These are phyloP conservation scores for Pomacea canaliculata DNA, from an alignment of 2,888 invertebrate genomes.

Conservation along the genomic window DNA sequence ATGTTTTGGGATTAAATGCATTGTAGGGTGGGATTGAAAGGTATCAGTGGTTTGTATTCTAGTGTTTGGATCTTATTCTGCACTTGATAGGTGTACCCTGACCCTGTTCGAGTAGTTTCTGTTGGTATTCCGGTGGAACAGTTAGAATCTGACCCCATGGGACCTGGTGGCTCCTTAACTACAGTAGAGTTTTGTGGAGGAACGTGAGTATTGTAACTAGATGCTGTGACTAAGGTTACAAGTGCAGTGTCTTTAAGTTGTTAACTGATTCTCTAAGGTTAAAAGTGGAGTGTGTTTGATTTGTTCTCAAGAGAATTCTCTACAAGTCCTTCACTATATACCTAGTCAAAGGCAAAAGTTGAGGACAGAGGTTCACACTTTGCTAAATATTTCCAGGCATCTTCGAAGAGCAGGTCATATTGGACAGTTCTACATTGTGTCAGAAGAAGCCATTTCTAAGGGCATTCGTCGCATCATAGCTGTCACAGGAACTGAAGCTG, in stretches of 20 bases:
- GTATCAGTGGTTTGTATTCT: too few relatives aligned
- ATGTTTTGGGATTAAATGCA: too few relatives aligned
- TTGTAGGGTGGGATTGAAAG: too few relatives aligned
- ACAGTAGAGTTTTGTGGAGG: conserved; percentile 99
- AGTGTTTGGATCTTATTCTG: too few relatives aligned
- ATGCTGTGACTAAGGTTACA: too few relatives aligned
- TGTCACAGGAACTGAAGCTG: conserved; percentile 93
- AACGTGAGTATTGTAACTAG: conserved; percentile 76
- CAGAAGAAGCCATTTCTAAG: conserved; percentile 99
- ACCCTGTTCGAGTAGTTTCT: conserved; percentile 86
- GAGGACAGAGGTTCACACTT: background rate
- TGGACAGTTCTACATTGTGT: conserved; percentile 93
- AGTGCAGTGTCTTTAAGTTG: too few relatives aligned
- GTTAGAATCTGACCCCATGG: conserved; percentile 87
- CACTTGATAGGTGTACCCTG: conserved; percentile 87
- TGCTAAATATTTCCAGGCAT: conserved; percentile 75
- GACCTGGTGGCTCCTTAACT: conserved; percentile 83
- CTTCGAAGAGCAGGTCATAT: conserved; percentile 91
- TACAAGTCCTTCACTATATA: too few relatives aligned
- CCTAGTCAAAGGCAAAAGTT: too few relatives aligned
- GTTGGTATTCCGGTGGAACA: conserved; percentile 93
- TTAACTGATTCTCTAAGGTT: too few relatives aligned
- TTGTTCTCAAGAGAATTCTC: too few relatives aligned
- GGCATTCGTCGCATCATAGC: conserved; percentile 97
- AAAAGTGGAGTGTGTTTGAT: too few relatives aligned